phyloP scores from a whole-genome alignment of 2,888 invertebrate species.

The Drosophila limbata region DNA sequence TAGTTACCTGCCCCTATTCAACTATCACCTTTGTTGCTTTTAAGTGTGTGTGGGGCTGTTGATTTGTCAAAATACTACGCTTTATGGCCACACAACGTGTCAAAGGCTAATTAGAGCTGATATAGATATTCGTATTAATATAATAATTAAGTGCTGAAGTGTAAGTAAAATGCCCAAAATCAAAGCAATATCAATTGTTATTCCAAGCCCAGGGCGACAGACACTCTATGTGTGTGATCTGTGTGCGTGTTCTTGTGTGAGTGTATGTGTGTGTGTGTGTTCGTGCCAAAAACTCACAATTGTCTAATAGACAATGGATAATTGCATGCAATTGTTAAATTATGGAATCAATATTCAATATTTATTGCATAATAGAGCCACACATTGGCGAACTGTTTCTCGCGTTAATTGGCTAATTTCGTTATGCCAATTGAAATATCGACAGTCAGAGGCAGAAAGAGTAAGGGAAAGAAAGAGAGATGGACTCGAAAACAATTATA shows the following conservation, averaged over 20 bases:
- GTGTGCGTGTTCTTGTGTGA: background rate
- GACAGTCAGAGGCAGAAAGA: slow-evolving; percentile 6
- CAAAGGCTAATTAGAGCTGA: slow-evolving; percentile 79
- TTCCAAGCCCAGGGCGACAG: slow-evolving; percentile 16
- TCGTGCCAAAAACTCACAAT: slow-evolving; percentile 23
- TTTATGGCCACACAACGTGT: slow-evolving; percentile 53
- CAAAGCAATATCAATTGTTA: slow-evolving; percentile 35
- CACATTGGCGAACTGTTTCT: slow-evolving; percentile 13
- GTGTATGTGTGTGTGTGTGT: background rate
- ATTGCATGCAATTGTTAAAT: slow-evolving; percentile 57
- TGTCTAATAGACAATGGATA: slow-evolving; percentile 46
- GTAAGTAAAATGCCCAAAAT: slow-evolving; percentile 51
- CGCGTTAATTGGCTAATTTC: slow-evolving; percentile 50
- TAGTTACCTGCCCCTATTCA: slow-evolving; percentile 42
- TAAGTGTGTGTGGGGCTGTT: slow-evolving; percentile 54
- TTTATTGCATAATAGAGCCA: slow-evolving; percentile 41
- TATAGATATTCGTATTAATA: slow-evolving; percentile 78
- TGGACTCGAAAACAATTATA: slow-evolving; percentile 14
- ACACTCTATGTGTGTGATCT: slow-evolving; percentile 4
- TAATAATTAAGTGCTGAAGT: slow-evolving; percentile 78
- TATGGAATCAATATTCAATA: slow-evolving; percentile 51
- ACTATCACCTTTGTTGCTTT: slow-evolving; percentile 57
- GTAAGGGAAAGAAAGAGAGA: background rate
- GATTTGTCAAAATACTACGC: slow-evolving; percentile 75
- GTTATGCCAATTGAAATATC: slow-evolving; percentile 32